phyloP scores from a whole-genome alignment of 2,113 vertebrate species.

The Chamaetylas fuelleborni region DNA sequence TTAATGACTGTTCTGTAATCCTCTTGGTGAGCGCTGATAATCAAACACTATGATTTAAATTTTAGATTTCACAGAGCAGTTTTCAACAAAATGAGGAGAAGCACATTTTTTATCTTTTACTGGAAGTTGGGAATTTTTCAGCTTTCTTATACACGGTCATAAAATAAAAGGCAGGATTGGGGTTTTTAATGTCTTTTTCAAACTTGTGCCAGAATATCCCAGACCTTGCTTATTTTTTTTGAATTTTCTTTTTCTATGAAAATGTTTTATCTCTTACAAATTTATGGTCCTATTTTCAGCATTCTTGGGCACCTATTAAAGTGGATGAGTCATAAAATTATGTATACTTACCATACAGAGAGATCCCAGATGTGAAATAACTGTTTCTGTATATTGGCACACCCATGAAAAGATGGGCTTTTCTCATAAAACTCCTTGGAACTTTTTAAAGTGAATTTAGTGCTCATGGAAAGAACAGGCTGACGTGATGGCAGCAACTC shows the following conservation, averaged over 20 bases:
- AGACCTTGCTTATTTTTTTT: background rate
- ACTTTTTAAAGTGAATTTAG: background rate
- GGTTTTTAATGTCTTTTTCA: background rate
- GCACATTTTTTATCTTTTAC: slow-evolving; percentile 34
- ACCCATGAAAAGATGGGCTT: background rate
- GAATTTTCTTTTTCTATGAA: background rate
- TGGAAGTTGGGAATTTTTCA: slow-evolving; percentile 45
- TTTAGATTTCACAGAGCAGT: slow-evolving; percentile 42
- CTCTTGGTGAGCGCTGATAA: slow-evolving; percentile 71
- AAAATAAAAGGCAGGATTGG: slow-evolving; percentile 31
- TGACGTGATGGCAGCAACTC: rapidly evolving
- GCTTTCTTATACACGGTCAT: background rate
- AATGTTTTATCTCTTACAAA: slow-evolving; percentile 6
- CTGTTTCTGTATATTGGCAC: background rate
- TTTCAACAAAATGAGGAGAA: background rate
- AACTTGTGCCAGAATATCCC: background rate
- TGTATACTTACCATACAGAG: background rate
- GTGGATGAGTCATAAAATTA: slow-evolving; percentile 36
- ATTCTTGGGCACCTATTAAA: slow-evolving; percentile 12
- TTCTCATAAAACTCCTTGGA: background rate
- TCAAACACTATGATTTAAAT: slow-evolving; percentile 68
- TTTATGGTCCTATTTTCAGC: slow-evolving; percentile 14
- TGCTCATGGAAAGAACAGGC: background rate
- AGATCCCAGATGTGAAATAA: slow-evolving; percentile 42
- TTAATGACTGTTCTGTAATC: slow-evolving; percentile 71